Conservation (phyloP, 2,113 vertebrate genomes). For the Solenodon paradoxus region DNA sequence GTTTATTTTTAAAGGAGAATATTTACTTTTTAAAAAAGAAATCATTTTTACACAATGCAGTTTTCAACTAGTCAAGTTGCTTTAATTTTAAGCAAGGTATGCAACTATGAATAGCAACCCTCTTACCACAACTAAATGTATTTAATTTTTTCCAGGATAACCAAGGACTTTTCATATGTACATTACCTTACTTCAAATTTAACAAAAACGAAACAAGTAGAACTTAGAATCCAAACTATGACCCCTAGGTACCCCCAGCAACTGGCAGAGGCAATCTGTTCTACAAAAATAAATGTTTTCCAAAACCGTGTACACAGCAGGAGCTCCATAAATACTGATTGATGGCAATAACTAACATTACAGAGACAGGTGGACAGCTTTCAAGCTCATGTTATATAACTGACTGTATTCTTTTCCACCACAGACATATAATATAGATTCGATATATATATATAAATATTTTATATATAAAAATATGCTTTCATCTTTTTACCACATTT, state of each 20-base stretch:
- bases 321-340: background rate
- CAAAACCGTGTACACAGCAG: background rate
- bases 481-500: background rate
- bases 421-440: background rate
- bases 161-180: background rate
- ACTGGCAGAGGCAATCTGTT: background rate
- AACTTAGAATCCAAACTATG: conserved; percentile 27
- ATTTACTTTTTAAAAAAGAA: conserved; percentile 53
- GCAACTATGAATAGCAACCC: conserved; percentile 46
- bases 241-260: background rate
- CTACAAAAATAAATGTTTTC: background rate
- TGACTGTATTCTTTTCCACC: background rate
- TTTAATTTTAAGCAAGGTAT: conserved; percentile 40
- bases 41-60: background rate
- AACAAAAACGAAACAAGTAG: background rate
- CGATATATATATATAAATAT: too few relatives aligned
- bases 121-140: background rate
- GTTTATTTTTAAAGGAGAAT: conserved; percentile 59
- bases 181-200: background rate
- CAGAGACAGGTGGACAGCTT: background rate
- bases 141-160: background rate
- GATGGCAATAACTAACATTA: background rate
- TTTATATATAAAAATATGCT: too few relatives aligned
- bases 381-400: background rate
- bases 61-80: background rate